Conservation (phyloP, 2,113 vertebrate species). For the Triplophysa tibetana region DNA sequence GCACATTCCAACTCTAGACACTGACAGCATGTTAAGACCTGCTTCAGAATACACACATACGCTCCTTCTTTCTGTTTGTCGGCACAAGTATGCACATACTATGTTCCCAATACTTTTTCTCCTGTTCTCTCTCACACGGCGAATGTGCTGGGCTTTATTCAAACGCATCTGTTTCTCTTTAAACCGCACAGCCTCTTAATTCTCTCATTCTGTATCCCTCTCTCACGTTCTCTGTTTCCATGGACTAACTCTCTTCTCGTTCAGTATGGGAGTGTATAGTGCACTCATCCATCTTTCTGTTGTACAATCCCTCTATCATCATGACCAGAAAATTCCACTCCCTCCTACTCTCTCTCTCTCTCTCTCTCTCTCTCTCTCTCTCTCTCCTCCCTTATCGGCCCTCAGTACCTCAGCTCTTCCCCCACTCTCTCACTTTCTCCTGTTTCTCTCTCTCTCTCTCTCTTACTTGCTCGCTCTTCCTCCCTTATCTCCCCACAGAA, state of each 20-base stretch:
- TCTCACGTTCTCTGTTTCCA: conserved; percentile 21
- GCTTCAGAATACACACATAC: conserved; percentile 45
- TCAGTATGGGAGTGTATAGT: conserved; percentile 57
- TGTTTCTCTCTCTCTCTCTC: conserved; percentile 39
- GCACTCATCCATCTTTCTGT: conserved; percentile 73
- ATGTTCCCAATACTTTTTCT: conserved; percentile 57
- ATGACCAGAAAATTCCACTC: conserved; percentile 52
- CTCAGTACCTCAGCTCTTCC: conserved; percentile 62
- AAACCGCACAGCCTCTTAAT: conserved; percentile 37
- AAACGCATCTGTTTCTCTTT: conserved; percentile 44
- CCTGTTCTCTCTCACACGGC: conserved; percentile 40
- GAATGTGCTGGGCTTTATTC: conserved; percentile 24
- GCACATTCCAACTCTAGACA: conserved; percentile 78
- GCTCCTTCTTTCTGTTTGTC: conserved; percentile 28
- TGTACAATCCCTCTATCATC: conserved; percentile 69
- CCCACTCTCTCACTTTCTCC: conserved; percentile 59
- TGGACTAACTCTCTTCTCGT: conserved; percentile 23
- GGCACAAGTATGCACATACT: conserved; percentile 59
- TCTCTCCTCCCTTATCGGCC: conserved; percentile 62
- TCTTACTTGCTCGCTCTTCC: conserved; percentile 51
- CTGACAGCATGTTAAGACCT: conserved; percentile 72
- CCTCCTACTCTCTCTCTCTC: conserved; percentile 60
- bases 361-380: conserved; percentile 64
- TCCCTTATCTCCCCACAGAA: conserved; percentile 60
- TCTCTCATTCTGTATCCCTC: conserved; percentile 22